Evolutionary conservation across 2,888 invertebrate species (phyloP), one percentile per base, ranked within the genome.

Genomic region (Diadromus collaris): DNA sequence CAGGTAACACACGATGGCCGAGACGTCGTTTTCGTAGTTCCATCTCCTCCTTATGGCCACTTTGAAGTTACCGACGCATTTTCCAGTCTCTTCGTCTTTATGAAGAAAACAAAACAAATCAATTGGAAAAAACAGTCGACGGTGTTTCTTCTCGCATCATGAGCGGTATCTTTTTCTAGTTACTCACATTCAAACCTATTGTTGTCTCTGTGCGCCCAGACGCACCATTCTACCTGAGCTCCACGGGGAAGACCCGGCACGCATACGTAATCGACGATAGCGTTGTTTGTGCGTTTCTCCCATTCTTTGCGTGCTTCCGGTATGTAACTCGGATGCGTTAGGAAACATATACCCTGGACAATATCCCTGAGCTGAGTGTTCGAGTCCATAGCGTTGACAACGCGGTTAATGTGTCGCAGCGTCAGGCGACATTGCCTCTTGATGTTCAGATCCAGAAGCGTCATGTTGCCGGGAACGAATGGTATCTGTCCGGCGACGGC

Each of bases 401-500:
- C 94, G 78, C 97, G 93, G 83, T 94, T 94, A 69, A 97, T 94
- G 90, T 98, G 98, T 13, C 97, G 92, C 82, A 98, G 92, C 2
- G 97, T 95, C 29, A 98, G 92, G 82, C 95, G 95, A 86, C 97
- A 96, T 91, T 98, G 97, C 46, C 94, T 92, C 84, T 95, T 94
- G 84, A 96, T 94, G 76, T 97, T 97, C 76, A 97, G 96, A 69
- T 93, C 93, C 44, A 96, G 92, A 85, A 97, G 91, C 84, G 93
- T 92, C 94, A 97, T 94, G 84, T 94, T 95, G 34, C 96, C 96
- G 76, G 97, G 98, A 82, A 97, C 95, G 83, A 98, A 92, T 16
- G 96, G 97, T 84, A 98, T 98, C 92, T 98, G 98, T 0, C 98
- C 98, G 84, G 98, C 97, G 65, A 98, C 95, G 88, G 95, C 95